phyloP scores from a whole-genome alignment of 2,797 vertebrate species.

The Scyliorhinus canicula region DNA sequence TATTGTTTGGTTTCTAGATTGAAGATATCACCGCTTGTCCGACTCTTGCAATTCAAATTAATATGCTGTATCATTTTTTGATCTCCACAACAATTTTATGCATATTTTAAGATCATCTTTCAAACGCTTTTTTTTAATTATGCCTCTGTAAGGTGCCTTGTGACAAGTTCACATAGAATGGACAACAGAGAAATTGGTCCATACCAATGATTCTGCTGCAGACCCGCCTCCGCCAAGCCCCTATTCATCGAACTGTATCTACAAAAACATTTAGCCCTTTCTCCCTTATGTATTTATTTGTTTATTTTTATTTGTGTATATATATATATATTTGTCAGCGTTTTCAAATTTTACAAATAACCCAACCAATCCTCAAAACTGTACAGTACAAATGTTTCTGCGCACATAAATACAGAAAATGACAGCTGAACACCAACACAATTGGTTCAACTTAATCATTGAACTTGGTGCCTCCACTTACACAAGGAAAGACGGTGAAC shows the following conservation, averaged over 20 bases:
- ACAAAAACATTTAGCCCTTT: not conserved
- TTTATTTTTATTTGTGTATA: no score
- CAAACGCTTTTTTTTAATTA: not conserved
- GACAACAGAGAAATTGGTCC: not conserved
- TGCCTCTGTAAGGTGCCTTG: not conserved
- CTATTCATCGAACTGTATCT: not conserved
- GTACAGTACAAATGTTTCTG: no score
- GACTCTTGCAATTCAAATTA: not conserved
- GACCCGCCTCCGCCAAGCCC: not conserved
- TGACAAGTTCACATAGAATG: not conserved
- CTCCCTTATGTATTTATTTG: not conserved
- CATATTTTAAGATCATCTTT: not conserved
- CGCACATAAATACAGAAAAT: no score
- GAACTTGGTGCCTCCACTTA: no score
- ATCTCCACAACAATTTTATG: not conserved
- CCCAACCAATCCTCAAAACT: no score
- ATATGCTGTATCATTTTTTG: not conserved
- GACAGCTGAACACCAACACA: no score
- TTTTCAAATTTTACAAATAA: no score
- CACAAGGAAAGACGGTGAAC: no score
- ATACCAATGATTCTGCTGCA: not conserved
- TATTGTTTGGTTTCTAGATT: not conserved
- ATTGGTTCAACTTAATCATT: no score
- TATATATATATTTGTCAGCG: no score
- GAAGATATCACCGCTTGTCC: not conserved